phyloP scores from a whole-genome alignment of 2,113 vertebrate species.

The Alethe castanea region DNA sequence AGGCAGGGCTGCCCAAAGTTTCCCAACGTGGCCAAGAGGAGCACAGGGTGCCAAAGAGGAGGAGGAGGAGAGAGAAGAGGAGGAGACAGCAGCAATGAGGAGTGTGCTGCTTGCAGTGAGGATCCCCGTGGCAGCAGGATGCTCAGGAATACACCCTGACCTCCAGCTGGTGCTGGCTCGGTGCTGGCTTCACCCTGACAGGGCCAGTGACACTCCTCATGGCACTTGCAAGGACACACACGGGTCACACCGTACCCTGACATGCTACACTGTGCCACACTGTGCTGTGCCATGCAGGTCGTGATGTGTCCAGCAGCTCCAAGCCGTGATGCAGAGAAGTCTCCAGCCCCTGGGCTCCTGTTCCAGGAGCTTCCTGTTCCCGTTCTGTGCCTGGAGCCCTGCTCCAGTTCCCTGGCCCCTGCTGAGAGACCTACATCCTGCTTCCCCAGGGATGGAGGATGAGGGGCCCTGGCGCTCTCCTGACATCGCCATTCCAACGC shows the following conservation, averaged over 20 bases:
- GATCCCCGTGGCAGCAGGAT: fast-evolving
- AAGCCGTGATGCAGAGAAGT: not conserved
- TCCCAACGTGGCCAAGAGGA: not conserved
- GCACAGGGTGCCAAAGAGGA: not conserved
- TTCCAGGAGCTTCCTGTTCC: too few species aligned
- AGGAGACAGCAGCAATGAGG: not conserved
- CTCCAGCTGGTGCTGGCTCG: not conserved
- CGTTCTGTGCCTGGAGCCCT: too few species aligned
- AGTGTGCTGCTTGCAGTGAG: not conserved
- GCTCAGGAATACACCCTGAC: not conserved
- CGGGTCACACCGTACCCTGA: fast-evolving
- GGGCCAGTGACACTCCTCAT: not conserved
- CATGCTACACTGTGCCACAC: fast-evolving
- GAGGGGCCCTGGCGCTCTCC: not conserved
- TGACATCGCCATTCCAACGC: fast-evolving
- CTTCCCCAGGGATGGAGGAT: not conserved
- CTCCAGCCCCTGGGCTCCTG: not conserved
- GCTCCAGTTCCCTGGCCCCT: not conserved
- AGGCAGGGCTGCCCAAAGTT: not conserved
- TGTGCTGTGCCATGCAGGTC: not conserved
- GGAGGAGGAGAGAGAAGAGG: not conserved
- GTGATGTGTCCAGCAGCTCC: fast-evolving
- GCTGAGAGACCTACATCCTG: not conserved
- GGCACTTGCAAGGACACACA: not conserved
- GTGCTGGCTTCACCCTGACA: not conserved